Evolutionary conservation across 2,888 invertebrate species (phyloP), one percentile per base, ranked within the genome.

Genomic region (Drosophila barbarae): DNA sequence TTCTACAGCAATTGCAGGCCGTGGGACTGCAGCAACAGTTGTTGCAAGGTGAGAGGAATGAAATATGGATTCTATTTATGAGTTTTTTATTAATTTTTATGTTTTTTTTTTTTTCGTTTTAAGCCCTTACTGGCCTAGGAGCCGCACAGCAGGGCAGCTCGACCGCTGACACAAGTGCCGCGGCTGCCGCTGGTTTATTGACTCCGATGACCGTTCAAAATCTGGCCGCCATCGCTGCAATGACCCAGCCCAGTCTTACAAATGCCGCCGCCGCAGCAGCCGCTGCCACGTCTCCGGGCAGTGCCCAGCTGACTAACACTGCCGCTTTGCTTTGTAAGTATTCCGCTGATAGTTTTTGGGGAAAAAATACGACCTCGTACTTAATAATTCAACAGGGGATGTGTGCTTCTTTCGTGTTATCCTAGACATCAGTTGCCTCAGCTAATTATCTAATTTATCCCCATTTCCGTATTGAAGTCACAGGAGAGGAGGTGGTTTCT

Each of bases 201-300:
- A 93, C 94, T 74, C 96, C 96, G 35, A 95, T 97, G 90, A 95
- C 95, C 82, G 94, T 97, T 90, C 97, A 97, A 92, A 97, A 97
- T 90, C 90, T 97, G 87, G 96, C 97, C 74, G 96, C 97, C 52
- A 91, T 97, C 76, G 96, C 96, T 58, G 89, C 90, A 87, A 89
- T 91, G 88, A 85, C 89, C 74, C 91, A 88, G 88, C 91, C 74
- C 79, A 90, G 65, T 90, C 92, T 79, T 79, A 80, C 87, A 57
- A 87, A 87, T 69, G 84, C 87, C 49, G 85, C 69, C 21, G 69
- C 69, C 35, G 70, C 71, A 32, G 69, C 69, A 23, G 71, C 69
- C n/a, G 71, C 71, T 12, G 85, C 88, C 74, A 75, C 84, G 58
- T 88, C 88, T 64, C 87, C 88, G 23, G 87, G 86, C 66, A 88